Conservation (phyloP, 1,140 invertebrate genomes). For the Cataglyphis hispanica region DNA sequence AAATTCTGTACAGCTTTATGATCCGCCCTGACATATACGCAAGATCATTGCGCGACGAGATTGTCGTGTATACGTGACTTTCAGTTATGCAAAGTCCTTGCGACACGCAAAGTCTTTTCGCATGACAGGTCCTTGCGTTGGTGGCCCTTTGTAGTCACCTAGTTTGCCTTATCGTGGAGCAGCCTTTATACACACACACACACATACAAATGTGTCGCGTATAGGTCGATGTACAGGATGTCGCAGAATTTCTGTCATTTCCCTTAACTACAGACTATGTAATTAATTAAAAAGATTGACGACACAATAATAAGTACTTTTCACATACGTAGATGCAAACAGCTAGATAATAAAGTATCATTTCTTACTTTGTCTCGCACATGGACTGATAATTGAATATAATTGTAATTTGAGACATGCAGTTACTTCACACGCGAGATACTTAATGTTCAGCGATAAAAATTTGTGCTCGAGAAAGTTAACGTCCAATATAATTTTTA, state of each 20-base stretch:
- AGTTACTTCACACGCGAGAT: background rate
- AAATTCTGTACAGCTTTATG: background rate
- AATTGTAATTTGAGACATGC: background rate
- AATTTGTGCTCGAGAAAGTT: background rate
- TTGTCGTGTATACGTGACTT: constrained; percentile 27
- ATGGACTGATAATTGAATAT: background rate
- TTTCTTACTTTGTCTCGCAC: background rate
- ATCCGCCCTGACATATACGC: background rate
- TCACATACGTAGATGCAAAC: background rate
- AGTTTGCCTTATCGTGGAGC: constrained; percentile 36
- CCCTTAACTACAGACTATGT: background rate
- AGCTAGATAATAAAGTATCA: background rate
- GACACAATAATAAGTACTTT: constrained; percentile 16
- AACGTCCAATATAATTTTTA: background rate
- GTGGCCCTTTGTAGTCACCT: constrained; percentile 49
- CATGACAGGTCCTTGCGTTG: constrained; percentile 48
- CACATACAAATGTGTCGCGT: constrained; percentile 8
- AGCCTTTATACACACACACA: background rate
- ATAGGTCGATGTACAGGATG: constrained; percentile 38
- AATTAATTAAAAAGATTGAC: constrained; percentile 40
- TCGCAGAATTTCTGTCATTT: constrained; percentile 41
- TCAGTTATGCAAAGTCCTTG: constrained; percentile 40
- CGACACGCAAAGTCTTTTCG: constrained; percentile 54
- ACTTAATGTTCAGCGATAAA: background rate
- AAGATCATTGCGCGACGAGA: background rate